Base-by-base conservation (phyloP, 2,797 vertebrate genomes). In the Hapalemur alaotrensis region DNA sequence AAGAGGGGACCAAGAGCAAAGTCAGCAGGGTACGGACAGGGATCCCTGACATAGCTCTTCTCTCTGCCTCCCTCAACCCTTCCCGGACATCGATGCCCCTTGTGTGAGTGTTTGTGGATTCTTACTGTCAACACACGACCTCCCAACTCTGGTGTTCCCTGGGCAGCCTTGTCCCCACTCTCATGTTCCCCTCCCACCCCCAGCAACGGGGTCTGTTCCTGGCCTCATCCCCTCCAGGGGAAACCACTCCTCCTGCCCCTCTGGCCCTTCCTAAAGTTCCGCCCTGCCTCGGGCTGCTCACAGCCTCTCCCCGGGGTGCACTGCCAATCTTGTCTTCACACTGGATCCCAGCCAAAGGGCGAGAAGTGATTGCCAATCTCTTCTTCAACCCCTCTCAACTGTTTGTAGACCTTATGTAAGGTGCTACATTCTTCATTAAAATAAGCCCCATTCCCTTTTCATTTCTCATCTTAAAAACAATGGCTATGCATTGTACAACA, bases 381-480 rank as follows among this genome's bases (percentile, higher is more conserved):
- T 20, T 25, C 46, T 69, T 30, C 18, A 23, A 22, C 57, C 52
- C 18, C 28, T 22, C 9, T 70, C 14, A 48, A 59, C 18, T 35
- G 28, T 38, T 14, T 2, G 8, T 52, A 22, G 4, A 41, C 30
- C 41, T 38, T 52, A 80, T 4, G 38, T 11, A 46, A 52, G 35
- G 22, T 14, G 35, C 7, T 43, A 65, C 10, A 48, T 13, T 57
- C 59, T 90, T 76, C 54, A 35, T 54, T 73, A 89, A 69, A 52
- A 70, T 12, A 90, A 82, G 18, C n/a, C 25, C 43, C 11, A 14
- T 65, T 69, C 48, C 9, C 7, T 52, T 76, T 78, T 48, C 43
- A 65, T 92, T 91, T 70, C 43, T 94, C 52, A 81, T 43, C 25
- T 93, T 89, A 57, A 91, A 96, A 91, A n/a, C 25, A 93, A 54